Evolutionary conservation across 2,113 vertebrate genomes (phyloP).

Genomic region (Pleuronectes platessa): DNA sequence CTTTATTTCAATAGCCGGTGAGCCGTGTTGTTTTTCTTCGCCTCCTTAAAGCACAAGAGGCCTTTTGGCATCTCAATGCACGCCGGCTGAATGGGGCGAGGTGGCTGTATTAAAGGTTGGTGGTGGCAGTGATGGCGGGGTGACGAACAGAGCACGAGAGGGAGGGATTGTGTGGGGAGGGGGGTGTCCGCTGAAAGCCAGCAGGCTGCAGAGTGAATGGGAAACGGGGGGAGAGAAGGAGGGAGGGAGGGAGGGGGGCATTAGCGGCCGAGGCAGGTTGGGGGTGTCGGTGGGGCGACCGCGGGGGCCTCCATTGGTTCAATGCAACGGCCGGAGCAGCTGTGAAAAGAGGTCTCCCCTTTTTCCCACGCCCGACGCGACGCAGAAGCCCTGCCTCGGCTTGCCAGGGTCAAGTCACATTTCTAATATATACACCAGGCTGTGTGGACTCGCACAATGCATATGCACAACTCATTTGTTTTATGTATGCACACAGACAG

Average conservation of each 20-base stretch:
- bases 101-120: conserved; percentile 83
- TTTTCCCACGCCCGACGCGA: conserved; percentile 92
- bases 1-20: conserved; percentile 20
- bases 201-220: conserved; percentile 76
- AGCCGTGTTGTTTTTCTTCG: conserved; percentile 31
- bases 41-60: conserved; percentile 66
- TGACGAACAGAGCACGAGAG: conserved; percentile 64
- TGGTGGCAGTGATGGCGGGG: conserved; percentile 65
- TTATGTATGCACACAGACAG: conserved; percentile 83
- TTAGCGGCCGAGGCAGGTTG: conserved; percentile 31
- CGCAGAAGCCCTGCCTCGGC: conserved; percentile 82
- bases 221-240: conserved; percentile 60
- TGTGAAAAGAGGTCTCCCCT: conserved; percentile 93
- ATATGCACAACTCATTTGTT: conserved; percentile 84
- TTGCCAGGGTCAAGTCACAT: conserved; percentile 90
- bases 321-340: conserved; percentile 89
- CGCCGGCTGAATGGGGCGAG: conserved; percentile 84
- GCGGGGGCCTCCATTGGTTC: conserved; percentile 86
- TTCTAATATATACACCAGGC: conserved; percentile 86
- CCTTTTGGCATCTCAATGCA: conserved; percentile 81
- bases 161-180: conserved; percentile 50
- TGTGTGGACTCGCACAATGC: conserved; percentile 83
- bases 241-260: conserved; percentile 68
- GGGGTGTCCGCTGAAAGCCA: conserved; percentile 65
- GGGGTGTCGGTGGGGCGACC: conserved; percentile 56